Evolutionary conservation across 2,888 invertebrate genomes (phyloP).

Genomic region (Morpho achilles): DNA sequence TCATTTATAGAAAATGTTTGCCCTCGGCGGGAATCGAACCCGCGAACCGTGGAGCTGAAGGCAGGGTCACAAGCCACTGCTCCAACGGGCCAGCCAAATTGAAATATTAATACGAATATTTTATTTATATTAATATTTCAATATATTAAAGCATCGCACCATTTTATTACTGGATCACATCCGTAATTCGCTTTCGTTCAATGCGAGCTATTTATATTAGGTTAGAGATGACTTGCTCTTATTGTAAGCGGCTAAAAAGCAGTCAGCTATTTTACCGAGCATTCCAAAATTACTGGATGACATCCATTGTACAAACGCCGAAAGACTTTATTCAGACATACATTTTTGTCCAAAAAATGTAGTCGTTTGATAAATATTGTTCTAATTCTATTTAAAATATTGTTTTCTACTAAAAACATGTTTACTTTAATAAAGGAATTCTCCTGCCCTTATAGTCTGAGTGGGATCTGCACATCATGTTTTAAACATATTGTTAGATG

Average conservation of each 20-base stretch:
- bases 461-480: no score
- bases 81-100: no score
- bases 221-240: slow-evolving; percentile 60
- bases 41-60: no score
- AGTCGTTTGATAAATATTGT: neutral
- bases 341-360: neutral
- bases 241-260: slow-evolving; percentile 39
- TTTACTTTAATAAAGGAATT: no score
- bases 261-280: slow-evolving; percentile 40
- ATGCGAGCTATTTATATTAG: slow-evolving; percentile 56
- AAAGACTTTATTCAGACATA: slow-evolving; percentile 6
- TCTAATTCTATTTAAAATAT: no score
- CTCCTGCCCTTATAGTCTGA: no score
- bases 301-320: slow-evolving; percentile 43
- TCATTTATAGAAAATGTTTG: no score
- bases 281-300: slow-evolving; percentile 54
- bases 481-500: no score
- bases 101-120: neutral
- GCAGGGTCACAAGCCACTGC: no score
- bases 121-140: neutral
- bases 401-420: no score
- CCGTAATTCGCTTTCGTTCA: slow-evolving; percentile 32
- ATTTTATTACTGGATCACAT: slow-evolving; percentile 27
- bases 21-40: no score
- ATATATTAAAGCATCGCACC: neutral